Evolutionary conservation across 1,140 invertebrate genomes (phyloP), one percentile per base, ranked within the genome.

Genomic region (Centruroides sculpturatus): DNA sequence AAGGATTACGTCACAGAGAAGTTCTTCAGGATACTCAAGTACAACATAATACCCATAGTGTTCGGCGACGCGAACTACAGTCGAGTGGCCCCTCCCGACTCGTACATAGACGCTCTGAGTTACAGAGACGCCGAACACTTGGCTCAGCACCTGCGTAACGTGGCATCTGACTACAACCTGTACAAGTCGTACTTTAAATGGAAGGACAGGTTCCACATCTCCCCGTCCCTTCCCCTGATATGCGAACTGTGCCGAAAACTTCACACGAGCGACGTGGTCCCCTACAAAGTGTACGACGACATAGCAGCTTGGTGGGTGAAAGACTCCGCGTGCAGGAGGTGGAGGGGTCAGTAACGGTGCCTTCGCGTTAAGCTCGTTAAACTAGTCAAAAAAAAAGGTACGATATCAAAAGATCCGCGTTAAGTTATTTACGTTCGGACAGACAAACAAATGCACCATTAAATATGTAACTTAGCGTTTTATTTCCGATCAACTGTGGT

Each of bases 1-100:
- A 71, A 72, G n/a, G 80, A 85, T 66, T 87, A 86, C 65, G 69
- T 86, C 35, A 85, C 83, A 0, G 84, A 86, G 66, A 86, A 86
- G 67, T 69, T 72, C 53, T 72, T 67, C 64, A 64, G 68, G 58
- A 67, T 57, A 35, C 60, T 72, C 47, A 35, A 64, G 11, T 61
- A 69, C 54, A 54, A 62, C 3, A 66, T 69, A 49, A 64, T 70
- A 5, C 69, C 69, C 1, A 62, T 70, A 10, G 64, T 69, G 9
- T 66, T 67, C 23, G 67, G 67, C 12, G 64, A 63, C 7, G 58
- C 61, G 5, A 36, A 52, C 7, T 70, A 75, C 56, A 10, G 23
- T 1, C 34, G 55, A 6, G 54, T 65, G n/a, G 60, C 64, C 6
- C 69, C 69, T 41, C 64, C 64, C 5, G 55, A 55, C n/a, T 66